These are phyloP conservation scores for Pedetes capensis DNA, from an alignment of 2,113 vertebrate genomes.

Conservation along the genomic window DNA sequence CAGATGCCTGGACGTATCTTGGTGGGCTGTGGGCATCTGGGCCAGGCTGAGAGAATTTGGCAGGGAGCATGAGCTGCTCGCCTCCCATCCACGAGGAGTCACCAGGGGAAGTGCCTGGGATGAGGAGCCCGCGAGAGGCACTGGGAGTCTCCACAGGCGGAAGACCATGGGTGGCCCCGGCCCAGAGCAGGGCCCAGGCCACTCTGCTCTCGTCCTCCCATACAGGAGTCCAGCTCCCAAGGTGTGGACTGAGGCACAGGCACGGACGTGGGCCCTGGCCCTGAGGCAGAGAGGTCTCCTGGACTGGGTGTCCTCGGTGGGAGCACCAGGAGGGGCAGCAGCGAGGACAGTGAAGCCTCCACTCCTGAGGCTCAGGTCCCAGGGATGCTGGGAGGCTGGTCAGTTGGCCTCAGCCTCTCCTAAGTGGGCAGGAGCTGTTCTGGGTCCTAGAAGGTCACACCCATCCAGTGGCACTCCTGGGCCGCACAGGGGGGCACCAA, in stretches of 20 bases:
- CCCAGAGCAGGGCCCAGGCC: background rate
- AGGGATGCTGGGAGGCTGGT: background rate
- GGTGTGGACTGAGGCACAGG: background rate
- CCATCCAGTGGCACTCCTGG: background rate
- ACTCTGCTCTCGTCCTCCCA: rapidly evolving
- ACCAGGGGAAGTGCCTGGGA: background rate
- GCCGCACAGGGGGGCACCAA: background rate
- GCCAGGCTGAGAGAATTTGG: background rate
- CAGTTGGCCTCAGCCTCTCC: background rate
- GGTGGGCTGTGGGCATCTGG: background rate
- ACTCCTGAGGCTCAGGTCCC: background rate
- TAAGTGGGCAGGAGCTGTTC: background rate
- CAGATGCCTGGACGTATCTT: background rate
- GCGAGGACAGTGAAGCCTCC: background rate
- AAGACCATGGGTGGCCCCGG: background rate
- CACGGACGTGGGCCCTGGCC: background rate
- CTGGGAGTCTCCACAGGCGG: background rate
- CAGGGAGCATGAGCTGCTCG: background rate
- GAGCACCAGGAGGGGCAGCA: background rate
- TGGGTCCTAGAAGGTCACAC: background rate
- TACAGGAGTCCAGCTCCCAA: background rate
- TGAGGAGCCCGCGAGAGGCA: background rate
- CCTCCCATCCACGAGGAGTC: background rate
- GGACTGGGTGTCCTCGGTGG: background rate
- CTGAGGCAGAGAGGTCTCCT: background rate